phyloP scores from a whole-genome alignment of 1,140 invertebrate genomes.

The Mercenaria mercenaria region DNA sequence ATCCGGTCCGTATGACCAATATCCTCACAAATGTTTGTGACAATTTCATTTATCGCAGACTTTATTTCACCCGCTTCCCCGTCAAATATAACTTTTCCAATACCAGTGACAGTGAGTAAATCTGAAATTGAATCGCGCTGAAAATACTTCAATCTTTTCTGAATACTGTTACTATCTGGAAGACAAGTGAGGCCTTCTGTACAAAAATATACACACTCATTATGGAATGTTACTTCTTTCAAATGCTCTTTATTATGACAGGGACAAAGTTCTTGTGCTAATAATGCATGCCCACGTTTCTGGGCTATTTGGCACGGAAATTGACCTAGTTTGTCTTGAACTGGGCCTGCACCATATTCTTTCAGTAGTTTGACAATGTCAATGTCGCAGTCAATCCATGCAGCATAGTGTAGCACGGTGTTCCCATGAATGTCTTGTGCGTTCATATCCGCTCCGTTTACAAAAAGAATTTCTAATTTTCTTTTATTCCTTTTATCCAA shows the following conservation, averaged over 20 bases:
- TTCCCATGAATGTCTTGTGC: not conserved
- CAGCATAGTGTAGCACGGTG: not conserved
- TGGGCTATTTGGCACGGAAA: not conserved
- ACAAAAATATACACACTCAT: no score
- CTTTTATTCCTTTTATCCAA: not conserved
- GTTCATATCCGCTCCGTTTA: not conserved
- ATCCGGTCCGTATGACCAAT: not conserved
- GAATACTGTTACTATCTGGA: no score
- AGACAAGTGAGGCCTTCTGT: no score
- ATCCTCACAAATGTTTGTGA: not conserved
- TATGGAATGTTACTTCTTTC: no score
- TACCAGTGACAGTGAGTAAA: not conserved
- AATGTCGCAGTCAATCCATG: not conserved
- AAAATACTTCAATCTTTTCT: not conserved
- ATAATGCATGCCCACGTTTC: not conserved
- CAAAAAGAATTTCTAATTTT: not conserved
- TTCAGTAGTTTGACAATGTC: not conserved
- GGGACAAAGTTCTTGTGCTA: not conserved
- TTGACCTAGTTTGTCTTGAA: not conserved
- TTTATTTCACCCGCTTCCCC: not conserved
- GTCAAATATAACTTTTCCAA: not conserved
- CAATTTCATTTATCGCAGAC: not conserved
- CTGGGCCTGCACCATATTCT: not conserved
- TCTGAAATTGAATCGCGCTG: not conserved
- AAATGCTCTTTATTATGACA: no score